Conservation (phyloP, 2,113 vertebrate species). For the Meleagris gallopavo region DNA sequence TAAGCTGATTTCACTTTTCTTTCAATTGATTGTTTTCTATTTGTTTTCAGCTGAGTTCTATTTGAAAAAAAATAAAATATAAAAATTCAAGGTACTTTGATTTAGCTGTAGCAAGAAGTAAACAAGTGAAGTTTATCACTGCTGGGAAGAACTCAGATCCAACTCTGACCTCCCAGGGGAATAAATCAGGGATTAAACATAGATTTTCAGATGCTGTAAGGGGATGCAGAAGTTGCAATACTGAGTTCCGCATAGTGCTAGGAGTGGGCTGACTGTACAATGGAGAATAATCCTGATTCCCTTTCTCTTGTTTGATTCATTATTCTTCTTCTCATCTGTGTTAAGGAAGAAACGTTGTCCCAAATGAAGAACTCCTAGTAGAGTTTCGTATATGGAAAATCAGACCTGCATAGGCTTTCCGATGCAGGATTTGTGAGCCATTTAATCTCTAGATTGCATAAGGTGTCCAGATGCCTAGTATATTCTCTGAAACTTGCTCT, state of each 20-base stretch:
- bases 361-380: background rate
- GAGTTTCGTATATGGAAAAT: background rate
- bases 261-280: background rate
- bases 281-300: background rate
- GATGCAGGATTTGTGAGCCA: background rate
- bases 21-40: background rate
- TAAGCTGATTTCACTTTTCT: conserved; percentile 36
- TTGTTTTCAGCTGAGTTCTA: conserved; percentile 9
- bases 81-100: background rate
- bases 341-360: background rate
- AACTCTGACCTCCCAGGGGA: background rate
- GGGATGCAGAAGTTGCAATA: background rate
- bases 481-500: background rate
- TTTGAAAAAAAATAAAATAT: background rate
- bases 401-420: background rate
- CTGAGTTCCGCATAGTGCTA: background rate
- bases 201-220: background rate
- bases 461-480: background rate
- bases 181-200: background rate
- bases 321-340: background rate
- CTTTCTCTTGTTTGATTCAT: background rate
- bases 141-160: background rate
- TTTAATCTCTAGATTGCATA: background rate
- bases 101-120: background rate
- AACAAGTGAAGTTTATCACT: background rate